Evolutionary conservation across 2,888 invertebrate genomes (phyloP), one percentile per base, ranked within the genome.

Genomic region (Pristionchus japonicus): DNA sequence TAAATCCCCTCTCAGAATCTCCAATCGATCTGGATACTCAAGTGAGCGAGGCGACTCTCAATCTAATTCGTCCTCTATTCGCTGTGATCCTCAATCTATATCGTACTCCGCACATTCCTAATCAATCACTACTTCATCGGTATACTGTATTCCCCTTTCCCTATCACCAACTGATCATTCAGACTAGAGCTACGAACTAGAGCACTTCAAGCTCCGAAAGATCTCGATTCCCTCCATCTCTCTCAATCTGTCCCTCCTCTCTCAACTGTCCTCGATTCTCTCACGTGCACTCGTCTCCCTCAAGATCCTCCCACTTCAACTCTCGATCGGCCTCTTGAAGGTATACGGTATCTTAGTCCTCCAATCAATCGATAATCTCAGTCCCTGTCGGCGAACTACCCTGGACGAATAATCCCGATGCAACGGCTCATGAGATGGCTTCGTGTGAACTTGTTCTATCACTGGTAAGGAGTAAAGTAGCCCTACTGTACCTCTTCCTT

Each of bases 91-190:
- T 91, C 49, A 91, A 90, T 80, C 88, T 92, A 34, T 91, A 91
- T 88, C 88, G 83, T n/a, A 91, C 90, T 57, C 91, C 91, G 9
- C 91, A 92, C 64, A 88, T 89, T 27, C 92, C 92, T 6, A 92
- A 91, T 74, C 91, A 90, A 87, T 90, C 91, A 80, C 87, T 92
- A 2, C 86, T 92, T 31, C 91, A 91, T 86, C 87, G 90, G 89
- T 89, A 61, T 49, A 57, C 34, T 15, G 57, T 83, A 31, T 23
- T 77, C 43, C 43, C 17, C 77, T 40, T 40, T 23, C 43, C 23
- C 85, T n/a, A 37, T 57, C 37, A 52, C 15, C 27, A 49, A 47
- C 64, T 43, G 37, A 57, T 37, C n/a, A 40, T 87, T 20, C 20
- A 87, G 87, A 57, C 57, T 87, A 1, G 87, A 87, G n/a, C 87